Conservation (phyloP, 2,113 vertebrate species). For the Cyprinus carpio region DNA sequence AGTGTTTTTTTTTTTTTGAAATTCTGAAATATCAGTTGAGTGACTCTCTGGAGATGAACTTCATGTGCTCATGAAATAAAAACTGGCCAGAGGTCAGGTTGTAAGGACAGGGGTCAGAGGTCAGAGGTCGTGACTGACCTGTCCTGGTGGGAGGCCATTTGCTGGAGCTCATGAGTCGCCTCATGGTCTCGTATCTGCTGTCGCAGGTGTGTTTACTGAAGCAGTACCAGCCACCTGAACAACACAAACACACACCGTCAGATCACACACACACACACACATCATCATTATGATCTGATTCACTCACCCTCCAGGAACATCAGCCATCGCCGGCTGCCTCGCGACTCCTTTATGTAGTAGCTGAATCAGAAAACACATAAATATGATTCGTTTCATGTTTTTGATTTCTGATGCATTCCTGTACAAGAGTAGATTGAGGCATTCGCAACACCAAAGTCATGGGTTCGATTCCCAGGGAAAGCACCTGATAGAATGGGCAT, state of each 20-base stretch:
- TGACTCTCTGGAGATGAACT: too few species aligned
- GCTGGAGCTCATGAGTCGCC: slow-evolving; percentile 91
- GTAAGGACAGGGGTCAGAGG: too few species aligned
- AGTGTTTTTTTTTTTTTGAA: too few species aligned
- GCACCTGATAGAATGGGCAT: too few species aligned
- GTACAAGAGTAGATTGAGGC: too few species aligned
- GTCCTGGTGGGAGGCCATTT: slow-evolving; percentile 91
- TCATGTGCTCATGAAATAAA: too few species aligned
- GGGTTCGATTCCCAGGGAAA: too few species aligned
- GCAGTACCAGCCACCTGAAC: slow-evolving; percentile 95
- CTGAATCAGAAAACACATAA: slow-evolving; percentile 66
- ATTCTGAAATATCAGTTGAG: too few species aligned
- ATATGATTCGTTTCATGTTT: background rate
- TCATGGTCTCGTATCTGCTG: slow-evolving; percentile 87
- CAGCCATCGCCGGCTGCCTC: slow-evolving; percentile 91
- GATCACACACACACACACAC: background rate
- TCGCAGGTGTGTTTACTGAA: slow-evolving; percentile 95
- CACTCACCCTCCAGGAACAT: slow-evolving; percentile 91
- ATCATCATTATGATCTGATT: background rate
- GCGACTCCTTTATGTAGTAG: slow-evolving; percentile 95
- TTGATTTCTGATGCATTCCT: too few species aligned
- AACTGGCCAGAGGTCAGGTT: background rate
- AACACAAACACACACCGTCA: slow-evolving; percentile 3
- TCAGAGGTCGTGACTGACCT: slow-evolving; percentile 73
- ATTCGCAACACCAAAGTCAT: too few species aligned